Conservation (phyloP, 1,140 invertebrate genomes). For the Anagrus nilaparvatae region DNA sequence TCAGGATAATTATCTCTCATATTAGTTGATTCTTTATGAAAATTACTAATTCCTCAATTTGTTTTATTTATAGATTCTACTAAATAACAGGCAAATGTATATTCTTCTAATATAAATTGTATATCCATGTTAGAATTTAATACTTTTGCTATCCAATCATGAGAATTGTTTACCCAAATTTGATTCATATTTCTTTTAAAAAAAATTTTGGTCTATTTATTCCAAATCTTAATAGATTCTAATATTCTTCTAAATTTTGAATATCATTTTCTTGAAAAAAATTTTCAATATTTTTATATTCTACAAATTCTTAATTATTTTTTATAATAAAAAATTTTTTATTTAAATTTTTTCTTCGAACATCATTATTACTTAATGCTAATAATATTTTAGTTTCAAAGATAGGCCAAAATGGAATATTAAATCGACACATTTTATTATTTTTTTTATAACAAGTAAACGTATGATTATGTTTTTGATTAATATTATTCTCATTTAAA, state of each 20-base stretch:
- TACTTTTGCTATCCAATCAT: constrained; percentile 24
- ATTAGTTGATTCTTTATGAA: constrained; percentile 26
- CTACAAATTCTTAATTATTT: constrained; percentile 18
- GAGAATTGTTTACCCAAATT: constrained; percentile 27
- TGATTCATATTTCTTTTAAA: constrained; percentile 18
- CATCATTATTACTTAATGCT: constrained; percentile 18
- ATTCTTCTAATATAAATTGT: constrained; percentile 34
- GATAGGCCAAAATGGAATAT: constrained; percentile 24
- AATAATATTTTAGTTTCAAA: constrained; percentile 17
- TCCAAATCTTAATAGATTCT: constrained; percentile 20
- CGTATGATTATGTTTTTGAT: constrained; percentile 17
- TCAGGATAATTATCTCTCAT: constrained; percentile 31
- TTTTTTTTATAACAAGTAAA: constrained; percentile 25
- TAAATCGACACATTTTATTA: constrained; percentile 26
- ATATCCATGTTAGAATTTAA: constrained; percentile 31
- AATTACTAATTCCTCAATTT: constrained; percentile 29
- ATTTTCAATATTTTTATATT: constrained; percentile 15
- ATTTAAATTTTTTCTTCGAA: constrained; percentile 11
- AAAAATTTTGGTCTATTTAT: constrained; percentile 22
- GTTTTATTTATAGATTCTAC: constrained; percentile 36
- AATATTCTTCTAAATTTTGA: constrained; percentile 20
- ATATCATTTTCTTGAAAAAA: constrained; percentile 20
- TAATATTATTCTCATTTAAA: constrained; percentile 18
- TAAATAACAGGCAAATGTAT: constrained; percentile 30
- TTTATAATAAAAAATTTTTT: constrained; percentile 14